Percentiles rank a stretch among this genome's conserved stretches.
These are phyloP conservation scores for Notamacropus eugenii DNA, from an alignment of 2,797 vertebrate genomes.

Conservation along the genomic window DNA sequence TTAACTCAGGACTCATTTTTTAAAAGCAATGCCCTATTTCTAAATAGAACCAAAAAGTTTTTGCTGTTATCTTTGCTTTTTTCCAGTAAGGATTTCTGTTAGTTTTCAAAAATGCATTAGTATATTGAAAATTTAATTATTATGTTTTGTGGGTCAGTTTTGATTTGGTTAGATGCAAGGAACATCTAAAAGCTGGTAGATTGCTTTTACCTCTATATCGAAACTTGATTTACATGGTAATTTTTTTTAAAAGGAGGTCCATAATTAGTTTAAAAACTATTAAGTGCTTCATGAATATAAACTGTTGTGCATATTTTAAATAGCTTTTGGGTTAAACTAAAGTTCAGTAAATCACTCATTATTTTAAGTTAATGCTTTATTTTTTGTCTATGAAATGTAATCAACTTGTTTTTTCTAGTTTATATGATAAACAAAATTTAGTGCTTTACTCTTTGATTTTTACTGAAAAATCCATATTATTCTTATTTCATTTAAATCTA, in stretches of 20 bases:
- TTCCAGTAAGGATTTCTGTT: not conserved
- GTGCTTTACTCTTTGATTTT: not conserved
- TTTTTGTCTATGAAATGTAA: not conserved
- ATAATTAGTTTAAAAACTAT: not conserved
- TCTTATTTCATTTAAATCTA: slow-evolving; percentile 30
- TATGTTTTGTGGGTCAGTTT: not conserved
- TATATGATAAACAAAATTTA: slow-evolving; percentile 28
- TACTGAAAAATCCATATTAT: slow-evolving; percentile 2
- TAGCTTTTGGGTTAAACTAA: not conserved
- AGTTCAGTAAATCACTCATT: not conserved
- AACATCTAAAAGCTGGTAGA: not conserved
- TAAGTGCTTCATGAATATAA: not conserved
- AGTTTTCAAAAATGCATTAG: not conserved
- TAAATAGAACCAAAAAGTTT: not conserved
- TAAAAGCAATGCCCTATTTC: not conserved
- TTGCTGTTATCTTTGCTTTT: not conserved
- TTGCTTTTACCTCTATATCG: not conserved
- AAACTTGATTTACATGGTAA: slow-evolving; percentile 27
- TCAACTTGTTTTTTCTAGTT: slow-evolving; percentile 18
- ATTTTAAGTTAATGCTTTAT: slow-evolving; percentile 9
- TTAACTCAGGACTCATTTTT: not conserved
- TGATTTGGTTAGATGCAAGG: not conserved
- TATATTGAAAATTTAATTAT: not conserved
- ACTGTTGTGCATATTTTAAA: not conserved
- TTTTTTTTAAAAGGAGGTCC: slow-evolving; percentile 22